A percentile compares a stretch with the other conserved stretches of the same genome.
phyloP scores from a whole-genome alignment of 2,113 vertebrate species.

The Symphodus melops region DNA sequence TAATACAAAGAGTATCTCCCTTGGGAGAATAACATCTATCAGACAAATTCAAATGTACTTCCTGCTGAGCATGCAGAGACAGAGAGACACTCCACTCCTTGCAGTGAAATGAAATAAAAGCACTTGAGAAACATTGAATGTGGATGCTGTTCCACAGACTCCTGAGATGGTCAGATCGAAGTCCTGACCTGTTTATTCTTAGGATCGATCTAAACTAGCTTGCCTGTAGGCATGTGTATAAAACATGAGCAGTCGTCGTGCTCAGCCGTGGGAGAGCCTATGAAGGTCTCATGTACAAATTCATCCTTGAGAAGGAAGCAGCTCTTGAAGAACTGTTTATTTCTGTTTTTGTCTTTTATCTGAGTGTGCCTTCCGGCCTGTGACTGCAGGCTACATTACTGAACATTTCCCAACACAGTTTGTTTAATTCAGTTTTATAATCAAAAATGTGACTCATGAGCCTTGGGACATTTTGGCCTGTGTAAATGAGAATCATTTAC shows the following conservation, averaged over 20 bases:
- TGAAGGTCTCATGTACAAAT: slow-evolving; percentile 27
- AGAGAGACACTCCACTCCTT: slow-evolving; percentile 49
- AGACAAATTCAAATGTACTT: slow-evolving; percentile 32
- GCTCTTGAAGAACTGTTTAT: slow-evolving; percentile 21
- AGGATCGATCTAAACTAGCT: slow-evolving; percentile 54
- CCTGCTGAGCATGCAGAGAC: slow-evolving; percentile 48
- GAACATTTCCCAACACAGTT: slow-evolving; percentile 25
- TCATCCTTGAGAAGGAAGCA: slow-evolving; percentile 26
- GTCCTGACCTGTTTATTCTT: slow-evolving; percentile 77
- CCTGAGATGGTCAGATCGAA: slow-evolving; percentile 64
- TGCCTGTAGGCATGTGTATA: slow-evolving; percentile 60
- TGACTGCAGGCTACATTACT: background rate
- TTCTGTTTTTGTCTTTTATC: slow-evolving; percentile 2
- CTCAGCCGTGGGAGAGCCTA: slow-evolving; percentile 43
- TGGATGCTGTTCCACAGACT: slow-evolving; percentile 39
- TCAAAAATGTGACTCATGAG: slow-evolving; percentile 18
- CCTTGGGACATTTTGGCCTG: background rate
- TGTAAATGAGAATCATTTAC: slow-evolving; percentile 45
- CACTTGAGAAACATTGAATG: slow-evolving; percentile 56
- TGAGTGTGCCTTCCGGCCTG: slow-evolving; percentile 15
- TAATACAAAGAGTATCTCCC: background rate
- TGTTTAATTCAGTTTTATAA: slow-evolving; percentile 31
- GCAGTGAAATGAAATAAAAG: slow-evolving; percentile 60
- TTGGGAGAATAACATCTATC: slow-evolving; percentile 15
- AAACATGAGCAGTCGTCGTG: slow-evolving; percentile 37